Evolutionary conservation across 2,888 invertebrate genomes (phyloP).

Genomic region (Rhamphomyia laevipes): DNA sequence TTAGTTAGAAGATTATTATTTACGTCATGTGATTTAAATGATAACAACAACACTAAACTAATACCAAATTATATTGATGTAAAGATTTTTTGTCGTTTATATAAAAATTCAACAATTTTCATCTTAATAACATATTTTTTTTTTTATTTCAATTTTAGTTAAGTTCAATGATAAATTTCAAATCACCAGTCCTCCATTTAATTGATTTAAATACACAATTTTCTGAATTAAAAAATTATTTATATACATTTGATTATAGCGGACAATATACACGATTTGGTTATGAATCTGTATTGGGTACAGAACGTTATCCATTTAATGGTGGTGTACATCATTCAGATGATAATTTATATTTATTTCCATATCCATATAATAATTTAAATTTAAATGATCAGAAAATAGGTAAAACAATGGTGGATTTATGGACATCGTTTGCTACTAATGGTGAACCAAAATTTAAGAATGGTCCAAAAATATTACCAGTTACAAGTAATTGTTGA

Average conservation of each 20-base stretch:
- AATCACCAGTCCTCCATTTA: conserved; percentile 37
- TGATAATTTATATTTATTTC: conserved; percentile 48
- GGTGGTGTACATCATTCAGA: conserved; percentile 47
- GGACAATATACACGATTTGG: conserved; percentile 37
- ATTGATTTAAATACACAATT: conserved; percentile 16
- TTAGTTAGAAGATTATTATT: not conserved
- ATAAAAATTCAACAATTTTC: not conserved
- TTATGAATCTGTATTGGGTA: conserved; percentile 32
- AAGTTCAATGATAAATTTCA: conserved; percentile 28
- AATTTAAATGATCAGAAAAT: conserved; percentile 30
- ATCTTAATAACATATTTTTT: not conserved
- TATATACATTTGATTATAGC: conserved; percentile 41
- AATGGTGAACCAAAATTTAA: conserved; percentile 23
- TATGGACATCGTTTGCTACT: conserved; percentile 37
- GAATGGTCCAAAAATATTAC: conserved; percentile 11
- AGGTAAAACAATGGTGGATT: conserved; percentile 37
- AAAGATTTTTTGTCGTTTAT: not conserved
- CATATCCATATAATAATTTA: conserved; percentile 23
- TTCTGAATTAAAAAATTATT: conserved; percentile 28
- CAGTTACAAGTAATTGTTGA: conserved; percentile 16
- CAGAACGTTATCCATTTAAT: conserved; percentile 30
- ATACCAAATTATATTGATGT: conserved; percentile 40
- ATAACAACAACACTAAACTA: conserved; percentile 24
- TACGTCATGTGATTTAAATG: not conserved
- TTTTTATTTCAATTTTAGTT: conserved; percentile 16